phyloP scores from a whole-genome alignment of 2,113 vertebrate species.

The Pelodiscus sinensis region DNA sequence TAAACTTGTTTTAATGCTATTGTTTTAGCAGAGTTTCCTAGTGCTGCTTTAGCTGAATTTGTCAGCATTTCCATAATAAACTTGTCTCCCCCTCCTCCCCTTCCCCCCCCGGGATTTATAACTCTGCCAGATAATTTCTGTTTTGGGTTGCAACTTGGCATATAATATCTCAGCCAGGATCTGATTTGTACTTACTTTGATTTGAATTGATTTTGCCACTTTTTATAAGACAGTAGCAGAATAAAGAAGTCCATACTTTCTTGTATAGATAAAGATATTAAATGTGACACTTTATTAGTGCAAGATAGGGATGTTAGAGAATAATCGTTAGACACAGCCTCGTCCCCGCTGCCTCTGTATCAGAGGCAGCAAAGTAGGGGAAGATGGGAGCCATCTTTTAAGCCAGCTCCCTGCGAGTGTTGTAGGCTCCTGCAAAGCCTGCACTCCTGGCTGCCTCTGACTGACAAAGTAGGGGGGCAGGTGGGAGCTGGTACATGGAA shows the following conservation, averaged over 20 bases:
- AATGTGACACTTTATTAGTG: not conserved
- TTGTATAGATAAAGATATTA: not conserved
- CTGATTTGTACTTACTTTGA: not conserved
- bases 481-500: too few relatives aligned
- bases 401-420: too few relatives aligned
- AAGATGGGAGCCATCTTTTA: too few relatives aligned
- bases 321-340: too few relatives aligned
- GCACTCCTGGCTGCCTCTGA: too few relatives aligned
- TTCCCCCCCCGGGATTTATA: not conserved
- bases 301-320: too few relatives aligned
- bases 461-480: too few relatives aligned
- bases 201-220: not conserved
- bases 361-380: too few relatives aligned
- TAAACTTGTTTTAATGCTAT: not conserved
- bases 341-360: too few relatives aligned
- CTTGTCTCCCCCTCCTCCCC: not conserved
- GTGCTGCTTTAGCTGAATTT: not conserved
- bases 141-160: not conserved
- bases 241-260: not conserved
- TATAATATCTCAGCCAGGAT: not conserved
- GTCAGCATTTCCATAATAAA: slow-evolving; percentile 1
- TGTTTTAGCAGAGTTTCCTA: not conserved
- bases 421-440: too few relatives aligned
- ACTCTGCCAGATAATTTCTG: not conserved
- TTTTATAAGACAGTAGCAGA: not conserved